Evolutionary conservation across 2,888 invertebrate genomes (phyloP), one percentile per base, ranked within the genome.

Genomic region (Parascotia fuliginaria): DNA sequence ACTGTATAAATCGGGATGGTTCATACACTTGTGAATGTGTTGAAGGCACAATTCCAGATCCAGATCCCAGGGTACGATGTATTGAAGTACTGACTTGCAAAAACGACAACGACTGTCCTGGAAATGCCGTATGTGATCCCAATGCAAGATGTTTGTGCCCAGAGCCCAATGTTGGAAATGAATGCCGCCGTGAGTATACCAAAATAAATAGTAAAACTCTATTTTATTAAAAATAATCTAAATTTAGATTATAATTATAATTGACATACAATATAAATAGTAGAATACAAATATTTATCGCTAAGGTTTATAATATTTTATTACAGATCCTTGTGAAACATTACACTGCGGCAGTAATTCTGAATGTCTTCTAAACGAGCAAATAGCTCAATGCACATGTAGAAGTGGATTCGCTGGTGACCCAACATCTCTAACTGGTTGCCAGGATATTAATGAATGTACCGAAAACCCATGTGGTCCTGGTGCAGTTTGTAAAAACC

Each of bases 371-470:
- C 85, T 98, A 43, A 94, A 96, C 44, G 96, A 96, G 73, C 96
- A 96, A 74, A 93, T 94, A 67, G 97, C 97, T 0, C 96, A 96
- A 73, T 98, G 98, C 78, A 93, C 96, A 28, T 98, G 98, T 76
- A 94, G 94, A 50, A 94, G 93, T 54, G 98, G 98, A 2, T 98
- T 95, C 81, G 95, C 96, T 0, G 97, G 97, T 9, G 89, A 93
- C 70, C 93, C 94, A 1, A 89, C 92, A 37, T 93, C 94, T 7
- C 86, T 93, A 2, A 93, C 93, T 50, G 97, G 97, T 9, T 98
- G 98, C 80, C 94, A 95, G 75, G 98, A 98, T 83, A 95, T 98
- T 54, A 95, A 98, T 80, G 98, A 98, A 88, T 98, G 98, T 77
- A 92, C 93, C 1, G 84, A 83, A 39, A 96, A 95, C 79, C 96